These are phyloP conservation scores for Caenorhabditis inopinata DNA, from an alignment of 1,140 invertebrate species.

Conservation along the genomic window DNA sequence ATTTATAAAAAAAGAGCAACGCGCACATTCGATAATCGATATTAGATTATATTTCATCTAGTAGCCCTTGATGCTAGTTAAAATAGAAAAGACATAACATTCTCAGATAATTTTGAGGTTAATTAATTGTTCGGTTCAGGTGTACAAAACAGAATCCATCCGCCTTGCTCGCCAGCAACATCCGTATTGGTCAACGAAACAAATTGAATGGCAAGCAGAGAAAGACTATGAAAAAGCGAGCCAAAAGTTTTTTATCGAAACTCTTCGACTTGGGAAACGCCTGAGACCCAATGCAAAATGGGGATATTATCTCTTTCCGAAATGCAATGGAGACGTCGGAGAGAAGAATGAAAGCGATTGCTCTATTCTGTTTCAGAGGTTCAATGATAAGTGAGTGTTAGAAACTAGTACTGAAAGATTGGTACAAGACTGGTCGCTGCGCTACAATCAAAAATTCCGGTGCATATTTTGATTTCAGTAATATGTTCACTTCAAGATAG, in stretches of 20 bases:
- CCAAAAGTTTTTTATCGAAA: constrained; percentile 11
- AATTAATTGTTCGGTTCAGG: too few relatives aligned
- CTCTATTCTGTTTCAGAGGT: background rate
- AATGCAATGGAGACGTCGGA: constrained; percentile 10
- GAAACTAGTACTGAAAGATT: too few relatives aligned
- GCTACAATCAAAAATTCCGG: background rate
- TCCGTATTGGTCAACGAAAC: background rate
- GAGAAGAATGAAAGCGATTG: background rate
- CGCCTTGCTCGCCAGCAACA: background rate
- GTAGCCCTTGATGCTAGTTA: too few relatives aligned
- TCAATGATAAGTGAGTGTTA: constrained; percentile 21
- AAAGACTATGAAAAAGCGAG: background rate
- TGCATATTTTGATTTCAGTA: too few relatives aligned
- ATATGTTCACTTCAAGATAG: too few relatives aligned
- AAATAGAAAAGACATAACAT: too few relatives aligned
- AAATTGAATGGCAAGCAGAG: constrained; percentile 4
- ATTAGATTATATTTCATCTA: too few relatives aligned
- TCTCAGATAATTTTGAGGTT: too few relatives aligned
- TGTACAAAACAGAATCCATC: constrained; percentile 14
- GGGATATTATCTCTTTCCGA: constrained; percentile 11
- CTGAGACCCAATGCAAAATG: background rate
- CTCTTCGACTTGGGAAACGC: background rate
- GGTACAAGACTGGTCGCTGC: background rate
- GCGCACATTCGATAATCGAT: too few relatives aligned
- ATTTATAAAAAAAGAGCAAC: too few relatives aligned